Evolutionary conservation across 2,888 invertebrate species (phyloP).

Genomic region (Ophion ventricosus): DNA sequence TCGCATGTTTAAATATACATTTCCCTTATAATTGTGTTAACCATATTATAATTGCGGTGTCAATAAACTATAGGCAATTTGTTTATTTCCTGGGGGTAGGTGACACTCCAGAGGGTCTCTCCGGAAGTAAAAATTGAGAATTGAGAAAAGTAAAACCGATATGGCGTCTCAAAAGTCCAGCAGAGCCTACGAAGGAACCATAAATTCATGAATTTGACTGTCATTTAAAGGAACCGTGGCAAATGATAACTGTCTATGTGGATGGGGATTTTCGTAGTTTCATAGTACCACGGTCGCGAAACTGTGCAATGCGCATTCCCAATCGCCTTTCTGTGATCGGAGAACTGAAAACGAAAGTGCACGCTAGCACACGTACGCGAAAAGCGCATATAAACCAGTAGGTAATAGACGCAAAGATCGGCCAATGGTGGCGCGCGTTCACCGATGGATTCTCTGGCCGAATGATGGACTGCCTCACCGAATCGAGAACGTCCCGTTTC

Average conservation of each 20-base stretch:
- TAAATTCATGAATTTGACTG: background rate
- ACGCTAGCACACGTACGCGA: conserved; percentile 36
- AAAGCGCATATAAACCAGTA: conserved; percentile 5
- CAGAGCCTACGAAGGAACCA: background rate
- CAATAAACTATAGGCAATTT: too few relatives aligned
- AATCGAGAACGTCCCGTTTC: conserved; percentile 67
- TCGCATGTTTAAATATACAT: too few relatives aligned
- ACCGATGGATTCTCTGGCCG: conserved; percentile 62
- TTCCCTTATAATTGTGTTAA: too few relatives aligned
- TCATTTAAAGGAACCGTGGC: background rate
- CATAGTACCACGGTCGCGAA: background rate
- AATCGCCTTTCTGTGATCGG: conserved; percentile 70
- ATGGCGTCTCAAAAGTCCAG: background rate
- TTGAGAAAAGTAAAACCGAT: too few relatives aligned
- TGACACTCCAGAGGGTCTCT: too few relatives aligned
- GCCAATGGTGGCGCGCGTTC: conserved; percentile 54
- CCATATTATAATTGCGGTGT: too few relatives aligned
- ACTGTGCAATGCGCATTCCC: conserved; percentile 36
- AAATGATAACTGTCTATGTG: conserved; percentile 7
- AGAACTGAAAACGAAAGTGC: conserved; percentile 71
- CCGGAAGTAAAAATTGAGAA: too few relatives aligned
- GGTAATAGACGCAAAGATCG: conserved; percentile 54
- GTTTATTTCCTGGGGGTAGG: too few relatives aligned
- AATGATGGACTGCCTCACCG: conserved; percentile 67
- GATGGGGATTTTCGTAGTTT: background rate